Evolutionary conservation across 2,888 invertebrate species (phyloP), one percentile per base, ranked within the genome.

Genomic region (Gymnosoma rotundatum): DNA sequence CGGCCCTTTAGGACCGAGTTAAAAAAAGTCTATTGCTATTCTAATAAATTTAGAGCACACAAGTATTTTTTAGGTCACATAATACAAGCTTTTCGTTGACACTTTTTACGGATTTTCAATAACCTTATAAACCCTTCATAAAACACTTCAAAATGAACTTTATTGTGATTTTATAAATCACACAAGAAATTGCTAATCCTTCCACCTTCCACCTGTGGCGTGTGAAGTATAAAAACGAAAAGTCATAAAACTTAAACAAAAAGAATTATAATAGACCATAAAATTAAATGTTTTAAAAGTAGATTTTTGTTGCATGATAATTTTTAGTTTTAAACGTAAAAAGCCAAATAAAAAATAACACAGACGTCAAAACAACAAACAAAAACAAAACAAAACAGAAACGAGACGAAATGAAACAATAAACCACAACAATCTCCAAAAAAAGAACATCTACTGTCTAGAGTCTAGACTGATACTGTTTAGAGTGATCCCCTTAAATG

Each of bases 291-390:
- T 54, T 78, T n/a, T 72, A 79, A 79, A 72, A 54, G 67, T 60
- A 78, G 78, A 81, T 84, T 74, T 72, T 69, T 74, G 20, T 42
- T 63, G 38, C 64, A 81, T 42, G 78, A 84, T 84, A 84, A 84
- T 84, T 84, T 84, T 81, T 66, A 64, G 78, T 69, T 74, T 69
- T 45, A 36, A 80, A 76, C 14, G 38, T 16, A 67, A 66, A 74
- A 36, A 67, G 48, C 21, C 60, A 61, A 54, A 21, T 58, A 42
- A 60, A 21, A 61, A 72, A 72, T 8, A 32, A 32, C 32, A 32
- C 2, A 32, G 7, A 32, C 32, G 6, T 5, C 32, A 16, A 61
- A 72, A 72, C 75, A 48, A n/a, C 18, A n/a, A n/a, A 38, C 0
- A 38, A 32, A 36, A 38, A 18, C 12, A 32, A 58, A 4, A 32